These are phyloP conservation scores for Meda fulgida DNA, from an alignment of 2,797 vertebrate genomes.

Conservation along the genomic window DNA sequence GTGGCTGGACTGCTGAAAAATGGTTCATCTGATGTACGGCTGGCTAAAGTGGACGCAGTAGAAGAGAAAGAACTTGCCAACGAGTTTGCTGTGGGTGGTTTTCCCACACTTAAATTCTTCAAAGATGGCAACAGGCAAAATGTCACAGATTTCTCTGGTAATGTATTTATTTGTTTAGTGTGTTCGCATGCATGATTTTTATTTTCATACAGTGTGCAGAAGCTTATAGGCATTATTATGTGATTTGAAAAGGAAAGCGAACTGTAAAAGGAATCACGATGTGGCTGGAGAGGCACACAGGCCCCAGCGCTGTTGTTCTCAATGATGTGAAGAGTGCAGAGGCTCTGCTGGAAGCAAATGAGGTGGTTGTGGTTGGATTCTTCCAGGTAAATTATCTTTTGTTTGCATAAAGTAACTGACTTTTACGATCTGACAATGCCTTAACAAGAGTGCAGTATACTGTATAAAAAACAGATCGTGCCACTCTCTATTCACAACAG, in stretches of 20 bases:
- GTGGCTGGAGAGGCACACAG: constrained; percentile 82
- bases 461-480: neutral
- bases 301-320: constrained; percentile 72
- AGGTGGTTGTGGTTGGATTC: constrained; percentile 84
- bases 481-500: neutral
- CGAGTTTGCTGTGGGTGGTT: constrained; percentile 81
- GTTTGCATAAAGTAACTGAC: constrained; percentile 11
- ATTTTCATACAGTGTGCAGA: neutral
- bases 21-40: constrained; percentile 57
- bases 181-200: neutral
- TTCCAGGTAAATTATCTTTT: constrained; percentile 78
- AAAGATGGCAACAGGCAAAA: constrained; percentile 80
- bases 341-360: constrained; percentile 70
- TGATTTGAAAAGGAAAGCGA: constrained; percentile 75
- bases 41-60: constrained; percentile 86
- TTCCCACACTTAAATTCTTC: constrained; percentile 86
- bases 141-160: constrained; percentile 81
- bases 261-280: constrained; percentile 73
- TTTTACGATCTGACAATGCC: neutral
- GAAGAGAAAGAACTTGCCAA: constrained; percentile 77
- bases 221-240: neutral
- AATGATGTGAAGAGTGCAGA: constrained; percentile 61
- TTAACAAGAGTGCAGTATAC: neutral
- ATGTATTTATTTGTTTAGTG: neutral
- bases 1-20: constrained; percentile 79